Evolutionary conservation across 1,140 invertebrate genomes (phyloP), one percentile per base, ranked within the genome.

Genomic region (Trichomalopsis sarcophagae): DNA sequence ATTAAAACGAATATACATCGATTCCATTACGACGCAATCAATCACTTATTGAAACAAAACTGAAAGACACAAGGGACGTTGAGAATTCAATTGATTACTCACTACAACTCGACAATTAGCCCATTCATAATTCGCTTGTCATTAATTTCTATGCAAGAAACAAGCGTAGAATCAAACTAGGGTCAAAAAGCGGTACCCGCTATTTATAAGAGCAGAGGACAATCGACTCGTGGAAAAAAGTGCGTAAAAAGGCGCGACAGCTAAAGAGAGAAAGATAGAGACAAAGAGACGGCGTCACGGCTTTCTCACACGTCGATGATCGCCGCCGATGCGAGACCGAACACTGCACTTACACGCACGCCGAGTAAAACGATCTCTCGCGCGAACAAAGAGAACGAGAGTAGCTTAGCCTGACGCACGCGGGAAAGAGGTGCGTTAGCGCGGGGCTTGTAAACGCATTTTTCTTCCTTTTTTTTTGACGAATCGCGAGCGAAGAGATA

Each of bases 231-330:
- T 27, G 68, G 23, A 71, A 30, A 71, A 71, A 71, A 33, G 55
- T n/a, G 55, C 23, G 9, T 71, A 33, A 71, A 27, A 71, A 71
- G 68, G 27, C 68, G 68, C 23, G 55, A 62, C 55, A 55, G 62
- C 47, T 27, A 68, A 5, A 55, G 55, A 68, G 36, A 14, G 36
- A 33, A 11, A 30, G n/a, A 14, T n/a, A 33, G 44, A 30, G 40
- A 23, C 36, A 68, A 69, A 23, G 62, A 80, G 78, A 69, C 78
- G 36, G 17, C 55, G 62, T 68, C 79, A 71, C n/a, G 79, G 40
- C 36, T 81, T 81, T 81, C 68, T 81, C 79, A 71, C 79, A 71
- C 68, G 66, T 81, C 66, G 40, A 81, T 71, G 66, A 71, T 81
- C 40, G 33, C 14, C 21, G 33, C 10, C 68, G 10, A 44, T 36